These are phyloP conservation scores for Ambastaia sidthimunki DNA, from an alignment of 2,797 vertebrate genomes.

Conservation along the genomic window DNA sequence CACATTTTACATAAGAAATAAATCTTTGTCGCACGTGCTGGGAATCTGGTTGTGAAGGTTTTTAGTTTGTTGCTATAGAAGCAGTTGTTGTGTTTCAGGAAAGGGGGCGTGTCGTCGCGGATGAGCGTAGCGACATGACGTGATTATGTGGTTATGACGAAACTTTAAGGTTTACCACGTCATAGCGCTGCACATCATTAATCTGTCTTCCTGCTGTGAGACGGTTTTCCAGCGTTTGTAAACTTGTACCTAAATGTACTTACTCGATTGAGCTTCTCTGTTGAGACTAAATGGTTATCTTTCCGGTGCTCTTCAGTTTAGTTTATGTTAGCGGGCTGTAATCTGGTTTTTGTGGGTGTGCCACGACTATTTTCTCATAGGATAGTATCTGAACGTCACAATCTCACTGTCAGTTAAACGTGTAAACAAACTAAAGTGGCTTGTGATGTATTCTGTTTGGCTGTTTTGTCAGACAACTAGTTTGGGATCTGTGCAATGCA, in stretches of 20 bases:
- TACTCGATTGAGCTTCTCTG: not conserved
- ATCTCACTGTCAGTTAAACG: conserved; percentile 24
- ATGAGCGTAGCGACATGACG: conserved; percentile 33
- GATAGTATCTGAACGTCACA: conserved; percentile 30
- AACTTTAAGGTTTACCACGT: not conserved
- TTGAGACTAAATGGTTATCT: conserved; percentile 35
- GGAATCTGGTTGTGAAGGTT: conserved; percentile 10
- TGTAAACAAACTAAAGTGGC: not conserved
- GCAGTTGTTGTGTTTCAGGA: conserved; percentile 44
- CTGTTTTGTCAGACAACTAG: conserved; percentile 13
- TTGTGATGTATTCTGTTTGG: conserved; percentile 8
- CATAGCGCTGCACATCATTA: not conserved
- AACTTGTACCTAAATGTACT: not conserved
- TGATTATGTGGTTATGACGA: conserved; percentile 16
- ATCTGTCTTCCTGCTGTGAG: not conserved
- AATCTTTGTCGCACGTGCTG: not conserved
- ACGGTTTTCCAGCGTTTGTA: not conserved
- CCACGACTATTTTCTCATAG: conserved; percentile 33
- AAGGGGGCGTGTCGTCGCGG: conserved; percentile 72
- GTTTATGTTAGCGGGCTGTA: conserved; percentile 16
- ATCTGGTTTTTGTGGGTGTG: conserved; percentile 39
- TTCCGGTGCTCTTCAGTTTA: conserved; percentile 5
- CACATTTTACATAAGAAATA: no score
- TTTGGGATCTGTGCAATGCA: not conserved
- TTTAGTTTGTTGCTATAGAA: conserved; percentile 54